Percentiles rank a stretch among this genome's conserved stretches.
Conservation (phyloP, 2,888 invertebrate genomes). For the Thymelicus sylvestris region DNA sequence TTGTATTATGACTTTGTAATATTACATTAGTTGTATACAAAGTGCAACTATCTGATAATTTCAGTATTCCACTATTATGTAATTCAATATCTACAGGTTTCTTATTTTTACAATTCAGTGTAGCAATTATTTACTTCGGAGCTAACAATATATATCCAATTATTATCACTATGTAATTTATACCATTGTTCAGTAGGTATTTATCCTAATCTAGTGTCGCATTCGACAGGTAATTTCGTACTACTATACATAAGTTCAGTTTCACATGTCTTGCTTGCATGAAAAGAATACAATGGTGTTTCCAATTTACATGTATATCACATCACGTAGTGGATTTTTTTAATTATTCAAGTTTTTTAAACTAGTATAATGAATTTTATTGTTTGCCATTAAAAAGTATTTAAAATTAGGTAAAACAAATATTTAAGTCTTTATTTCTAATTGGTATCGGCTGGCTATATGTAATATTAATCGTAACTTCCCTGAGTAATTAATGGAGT, state of each 20-base stretch:
- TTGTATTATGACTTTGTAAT: too few relatives aligned
- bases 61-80: too few relatives aligned
- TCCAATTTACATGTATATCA: conserved; percentile 41
- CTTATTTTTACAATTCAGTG: too few relatives aligned
- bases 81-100: too few relatives aligned
- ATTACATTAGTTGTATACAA: too few relatives aligned
- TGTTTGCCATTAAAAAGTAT: conserved; percentile 38
- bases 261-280: conserved; percentile 43
- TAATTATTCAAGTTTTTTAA: conserved; percentile 39
- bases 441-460: conserved; percentile 41
- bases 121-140: too few relatives aligned
- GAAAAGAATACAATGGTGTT: conserved; percentile 40
- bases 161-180: too few relatives aligned
- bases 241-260: conserved; percentile 41
- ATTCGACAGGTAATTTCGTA: conserved; percentile 38
- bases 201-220: conserved; percentile 40
- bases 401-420: conserved; percentile 43
- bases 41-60: too few relatives aligned
- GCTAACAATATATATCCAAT: too few relatives aligned
- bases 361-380: conserved; percentile 39
- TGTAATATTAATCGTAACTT: too few relatives aligned
- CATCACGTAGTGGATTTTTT: conserved; percentile 33
- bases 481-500: too few relatives aligned
- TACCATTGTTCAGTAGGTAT: conserved; percentile 40
- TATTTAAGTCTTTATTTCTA: conserved; percentile 39